phyloP scores from a whole-genome alignment of 2,113 vertebrate species.

The Phalacrocorax carbo region DNA sequence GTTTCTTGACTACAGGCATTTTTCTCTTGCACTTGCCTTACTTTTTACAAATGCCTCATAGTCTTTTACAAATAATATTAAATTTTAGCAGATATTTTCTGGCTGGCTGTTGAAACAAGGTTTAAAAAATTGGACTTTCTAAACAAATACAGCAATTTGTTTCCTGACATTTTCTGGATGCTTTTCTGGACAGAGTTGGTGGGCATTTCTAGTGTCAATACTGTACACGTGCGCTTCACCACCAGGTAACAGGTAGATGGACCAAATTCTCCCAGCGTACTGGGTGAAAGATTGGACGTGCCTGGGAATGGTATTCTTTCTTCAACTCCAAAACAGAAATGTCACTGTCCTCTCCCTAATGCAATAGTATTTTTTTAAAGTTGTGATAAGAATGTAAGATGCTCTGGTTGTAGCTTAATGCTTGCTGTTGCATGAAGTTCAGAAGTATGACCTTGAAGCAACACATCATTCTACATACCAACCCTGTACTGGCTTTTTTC shows the following conservation, averaged over 20 bases:
- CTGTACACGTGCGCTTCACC: not conserved
- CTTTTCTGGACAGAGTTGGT: not conserved
- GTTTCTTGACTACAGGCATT: not conserved
- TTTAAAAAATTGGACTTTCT: not conserved
- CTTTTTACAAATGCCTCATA: not conserved
- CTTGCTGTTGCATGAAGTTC: not conserved
- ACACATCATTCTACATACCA: not conserved
- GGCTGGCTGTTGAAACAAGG: not conserved
- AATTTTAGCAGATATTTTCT: not conserved
- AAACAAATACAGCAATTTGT: not conserved
- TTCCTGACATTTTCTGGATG: not conserved
- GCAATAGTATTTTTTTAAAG: not conserved
- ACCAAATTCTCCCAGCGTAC: not conserved
- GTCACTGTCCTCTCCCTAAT: not conserved
- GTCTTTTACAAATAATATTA: not conserved
- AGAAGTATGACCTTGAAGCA: not conserved
- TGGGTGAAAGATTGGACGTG: not conserved
- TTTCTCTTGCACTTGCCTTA: constrained; percentile 22
- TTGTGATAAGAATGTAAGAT: not conserved
- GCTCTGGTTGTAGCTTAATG: not conserved
- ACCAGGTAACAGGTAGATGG: not conserved
- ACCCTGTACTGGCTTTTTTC: not conserved
- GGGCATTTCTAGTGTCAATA: not conserved
- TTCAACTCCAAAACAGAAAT: not conserved
- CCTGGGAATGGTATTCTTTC: not conserved